These are phyloP conservation scores for Drosophila equinoxialis DNA, from an alignment of 1,140 invertebrate genomes.

Conservation along the genomic window DNA sequence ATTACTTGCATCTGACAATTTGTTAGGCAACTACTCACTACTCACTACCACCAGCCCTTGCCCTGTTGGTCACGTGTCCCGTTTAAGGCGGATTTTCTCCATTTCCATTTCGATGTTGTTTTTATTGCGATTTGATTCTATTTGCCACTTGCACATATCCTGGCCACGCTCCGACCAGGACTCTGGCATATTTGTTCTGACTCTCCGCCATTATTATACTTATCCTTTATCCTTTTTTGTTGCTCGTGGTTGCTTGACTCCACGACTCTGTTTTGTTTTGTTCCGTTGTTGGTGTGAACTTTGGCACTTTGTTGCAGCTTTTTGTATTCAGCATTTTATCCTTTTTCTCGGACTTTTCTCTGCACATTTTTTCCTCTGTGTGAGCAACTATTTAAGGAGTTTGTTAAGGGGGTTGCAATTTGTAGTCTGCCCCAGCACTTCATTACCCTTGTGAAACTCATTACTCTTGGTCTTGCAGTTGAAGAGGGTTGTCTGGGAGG, in stretches of 20 bases:
- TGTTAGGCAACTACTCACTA: conserved; percentile 40
- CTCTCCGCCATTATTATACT: conserved; percentile 66
- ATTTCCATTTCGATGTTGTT: conserved; percentile 55
- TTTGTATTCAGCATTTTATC: conserved; percentile 35
- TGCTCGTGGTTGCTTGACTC: conserved; percentile 18
- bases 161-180: conserved; percentile 42
- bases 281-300: conserved; percentile 69
- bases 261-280: background rate
- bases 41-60: background rate
- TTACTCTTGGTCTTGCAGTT: conserved; percentile 24
- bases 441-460: conserved; percentile 14
- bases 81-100: conserved; percentile 71
- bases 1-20: conserved; percentile 69
- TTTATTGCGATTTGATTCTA: conserved; percentile 80
- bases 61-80: conserved; percentile 66
- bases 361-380: conserved; percentile 38
- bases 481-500: conserved; percentile 2
- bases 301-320: conserved; percentile 70
- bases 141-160: conserved; percentile 49
- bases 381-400: conserved; percentile 37
- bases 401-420: conserved; percentile 24
- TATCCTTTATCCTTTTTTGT: conserved; percentile 31
- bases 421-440: background rate
- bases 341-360: conserved; percentile 29
- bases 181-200: conserved; percentile 65